These are phyloP conservation scores for Oscheius onirici DNA, from an alignment of 2,888 invertebrate species.

Conservation along the genomic window DNA sequence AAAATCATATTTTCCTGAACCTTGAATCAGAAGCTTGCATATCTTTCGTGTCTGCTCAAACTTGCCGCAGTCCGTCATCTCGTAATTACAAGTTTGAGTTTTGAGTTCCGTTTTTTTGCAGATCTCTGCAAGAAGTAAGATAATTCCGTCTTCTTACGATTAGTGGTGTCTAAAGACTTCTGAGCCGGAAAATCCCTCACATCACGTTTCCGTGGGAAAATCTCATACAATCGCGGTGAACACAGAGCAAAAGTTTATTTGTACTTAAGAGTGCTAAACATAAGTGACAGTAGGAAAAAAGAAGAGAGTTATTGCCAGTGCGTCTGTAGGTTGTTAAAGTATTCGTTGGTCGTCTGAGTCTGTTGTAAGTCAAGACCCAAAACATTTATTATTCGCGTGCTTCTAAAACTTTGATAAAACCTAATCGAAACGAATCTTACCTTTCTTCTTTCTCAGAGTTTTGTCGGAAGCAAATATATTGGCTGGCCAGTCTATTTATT, in stretches of 20 bases:
- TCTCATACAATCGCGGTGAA: too few relatives aligned
- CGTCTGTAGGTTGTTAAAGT: slow-evolving; percentile 10
- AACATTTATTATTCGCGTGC: slow-evolving; percentile 10
- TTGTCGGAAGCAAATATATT: slow-evolving; percentile 4
- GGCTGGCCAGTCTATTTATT: slow-evolving; percentile 1
- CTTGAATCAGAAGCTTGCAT: too few relatives aligned
- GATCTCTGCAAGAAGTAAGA: too few relatives aligned
- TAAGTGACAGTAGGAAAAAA: too few relatives aligned
- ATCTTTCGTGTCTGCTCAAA: too few relatives aligned
- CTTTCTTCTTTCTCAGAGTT: neutral
- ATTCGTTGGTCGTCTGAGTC: slow-evolving; percentile 20
- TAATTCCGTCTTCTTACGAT: too few relatives aligned
- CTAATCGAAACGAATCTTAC: neutral
- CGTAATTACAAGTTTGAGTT: neutral
- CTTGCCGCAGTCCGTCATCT: too few relatives aligned
- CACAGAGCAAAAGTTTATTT: neutral
- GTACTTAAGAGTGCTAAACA: neutral
- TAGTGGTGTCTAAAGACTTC: too few relatives aligned
- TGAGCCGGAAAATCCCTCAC: too few relatives aligned
- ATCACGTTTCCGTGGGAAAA: too few relatives aligned
- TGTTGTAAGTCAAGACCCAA: slow-evolving; percentile 15
- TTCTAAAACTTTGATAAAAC: neutral
- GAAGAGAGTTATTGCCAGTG: neutral
- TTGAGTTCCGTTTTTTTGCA: too few relatives aligned
- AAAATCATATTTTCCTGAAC: too few relatives aligned